phyloP scores from a whole-genome alignment of 2,113 vertebrate species.

The Tenebrosternarchus preto region DNA sequence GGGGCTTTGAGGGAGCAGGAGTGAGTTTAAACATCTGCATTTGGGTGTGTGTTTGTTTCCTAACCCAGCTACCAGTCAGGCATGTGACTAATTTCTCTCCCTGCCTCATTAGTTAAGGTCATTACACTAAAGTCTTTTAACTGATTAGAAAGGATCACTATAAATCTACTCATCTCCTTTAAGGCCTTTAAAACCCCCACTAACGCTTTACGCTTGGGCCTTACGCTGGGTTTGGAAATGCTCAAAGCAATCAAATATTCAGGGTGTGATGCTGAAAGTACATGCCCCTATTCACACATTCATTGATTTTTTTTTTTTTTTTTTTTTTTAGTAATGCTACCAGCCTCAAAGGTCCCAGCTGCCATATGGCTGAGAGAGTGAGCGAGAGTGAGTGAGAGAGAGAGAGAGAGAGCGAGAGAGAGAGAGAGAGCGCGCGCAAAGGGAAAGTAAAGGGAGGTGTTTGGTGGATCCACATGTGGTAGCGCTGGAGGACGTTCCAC shows the following conservation, averaged over 20 bases:
- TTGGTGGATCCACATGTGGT: conserved; percentile 53
- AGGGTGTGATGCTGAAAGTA: conserved; percentile 9
- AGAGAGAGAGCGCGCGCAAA: conserved; percentile 13
- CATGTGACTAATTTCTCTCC: not conserved
- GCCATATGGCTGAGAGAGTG: conserved; percentile 33
- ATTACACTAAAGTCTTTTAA: conserved; percentile 6
- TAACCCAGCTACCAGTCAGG: conserved; percentile 5
- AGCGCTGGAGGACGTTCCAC: conserved; percentile 64
- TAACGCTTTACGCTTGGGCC: not conserved
- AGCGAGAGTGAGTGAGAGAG: too few relatives aligned
- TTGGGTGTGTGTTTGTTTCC: conserved; percentile 23
- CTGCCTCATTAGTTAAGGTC: conserved; percentile 2
- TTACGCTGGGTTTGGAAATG: conserved; percentile 1
- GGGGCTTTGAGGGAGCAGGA: too few relatives aligned
- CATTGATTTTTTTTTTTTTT: too few relatives aligned
- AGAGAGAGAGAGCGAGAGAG: conserved; percentile 9
- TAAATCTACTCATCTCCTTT: conserved; percentile 1
- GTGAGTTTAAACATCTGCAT: conserved; percentile 23
- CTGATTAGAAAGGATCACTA: conserved; percentile 27
- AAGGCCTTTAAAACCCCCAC: not conserved
- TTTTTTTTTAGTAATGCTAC: conserved; percentile 29
- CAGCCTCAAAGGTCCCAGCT: conserved; percentile 28
- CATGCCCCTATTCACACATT: conserved; percentile 17
- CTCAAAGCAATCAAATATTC: not conserved
- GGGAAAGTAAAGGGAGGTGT: conserved; percentile 40